Conservation (phyloP, 2,888 invertebrate genomes). For the Hydropsyche betteni region DNA sequence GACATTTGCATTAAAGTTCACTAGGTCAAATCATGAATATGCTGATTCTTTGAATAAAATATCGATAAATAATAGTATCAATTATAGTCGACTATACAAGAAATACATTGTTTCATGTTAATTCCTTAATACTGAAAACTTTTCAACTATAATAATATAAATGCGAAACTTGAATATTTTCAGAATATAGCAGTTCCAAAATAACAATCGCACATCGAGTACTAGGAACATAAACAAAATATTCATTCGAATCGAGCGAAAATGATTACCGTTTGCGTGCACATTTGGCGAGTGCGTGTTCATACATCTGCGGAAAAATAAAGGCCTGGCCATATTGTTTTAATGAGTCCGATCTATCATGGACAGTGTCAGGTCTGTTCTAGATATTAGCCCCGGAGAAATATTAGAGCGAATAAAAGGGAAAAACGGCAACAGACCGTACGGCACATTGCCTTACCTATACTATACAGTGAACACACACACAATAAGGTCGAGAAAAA, state of each 20-base stretch:
- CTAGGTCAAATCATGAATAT: slow-evolving; percentile 36
- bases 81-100: too few species aligned
- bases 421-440: slow-evolving; percentile 34
- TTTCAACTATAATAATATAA: too few species aligned
- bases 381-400: slow-evolving; percentile 45
- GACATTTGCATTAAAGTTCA: slow-evolving; percentile 36
- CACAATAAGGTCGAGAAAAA: slow-evolving; percentile 14
- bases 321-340: slow-evolving; percentile 47
- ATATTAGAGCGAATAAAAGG: slow-evolving; percentile 38
- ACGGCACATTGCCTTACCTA: neutral
- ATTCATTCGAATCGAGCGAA: slow-evolving; percentile 28
- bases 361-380: slow-evolving; percentile 46
- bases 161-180: too few species aligned
- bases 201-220: neutral
- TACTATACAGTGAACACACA: too few species aligned
- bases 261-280: slow-evolving; percentile 41
- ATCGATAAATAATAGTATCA: neutral
- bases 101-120: too few species aligned
- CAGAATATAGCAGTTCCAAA: too few species aligned
- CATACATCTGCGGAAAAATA: slow-evolving; percentile 43
- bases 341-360: slow-evolving; percentile 51
- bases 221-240: neutral
- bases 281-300: slow-evolving; percentile 34
- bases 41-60: slow-evolving; percentile 1
- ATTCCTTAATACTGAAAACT: too few species aligned